Conservation (phyloP, 2,797 vertebrate species). For the Eptatretus atami region DNA sequence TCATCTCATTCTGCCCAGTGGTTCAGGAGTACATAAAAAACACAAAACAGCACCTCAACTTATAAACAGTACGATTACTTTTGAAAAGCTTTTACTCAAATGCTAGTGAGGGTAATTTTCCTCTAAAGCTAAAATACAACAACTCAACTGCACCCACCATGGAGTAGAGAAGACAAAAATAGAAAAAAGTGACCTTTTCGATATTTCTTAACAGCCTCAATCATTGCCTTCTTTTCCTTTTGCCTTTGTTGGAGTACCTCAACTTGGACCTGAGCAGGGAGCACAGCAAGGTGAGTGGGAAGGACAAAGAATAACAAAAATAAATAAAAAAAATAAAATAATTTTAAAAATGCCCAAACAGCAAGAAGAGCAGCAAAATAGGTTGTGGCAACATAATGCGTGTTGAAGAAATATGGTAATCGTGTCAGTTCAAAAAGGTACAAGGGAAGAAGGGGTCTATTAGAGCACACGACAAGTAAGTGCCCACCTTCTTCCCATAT, state of each 20-base stretch:
- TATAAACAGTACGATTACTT: too few relatives aligned
- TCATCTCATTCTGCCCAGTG: neutral
- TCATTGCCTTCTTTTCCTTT: conserved; percentile 64
- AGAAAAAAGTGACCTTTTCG: conserved; percentile 37
- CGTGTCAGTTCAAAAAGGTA: neutral
- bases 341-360: too few relatives aligned
- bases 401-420: neutral
- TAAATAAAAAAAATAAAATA: too few relatives aligned
- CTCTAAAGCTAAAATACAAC: neutral
- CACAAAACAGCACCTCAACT: neutral
- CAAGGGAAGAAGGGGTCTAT: too few relatives aligned
- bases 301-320: too few relatives aligned
- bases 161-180: neutral
- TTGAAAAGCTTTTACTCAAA: too few relatives aligned
- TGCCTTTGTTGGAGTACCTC: conserved; percentile 79
- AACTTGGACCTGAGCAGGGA: conserved; percentile 38
- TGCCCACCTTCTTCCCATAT: conserved; percentile 66
- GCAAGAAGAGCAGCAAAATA: too few relatives aligned
- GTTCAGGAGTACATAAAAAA: too few relatives aligned
- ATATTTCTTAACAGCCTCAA: conserved; percentile 66
- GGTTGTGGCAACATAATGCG: neutral
- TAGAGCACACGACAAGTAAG: neutral
- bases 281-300: conserved; percentile 6
- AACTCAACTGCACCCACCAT: neutral
- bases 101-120: too few relatives aligned